Base-by-base conservation (phyloP, 2,113 vertebrate species). In the Cricetomys ansorgei region DNA sequence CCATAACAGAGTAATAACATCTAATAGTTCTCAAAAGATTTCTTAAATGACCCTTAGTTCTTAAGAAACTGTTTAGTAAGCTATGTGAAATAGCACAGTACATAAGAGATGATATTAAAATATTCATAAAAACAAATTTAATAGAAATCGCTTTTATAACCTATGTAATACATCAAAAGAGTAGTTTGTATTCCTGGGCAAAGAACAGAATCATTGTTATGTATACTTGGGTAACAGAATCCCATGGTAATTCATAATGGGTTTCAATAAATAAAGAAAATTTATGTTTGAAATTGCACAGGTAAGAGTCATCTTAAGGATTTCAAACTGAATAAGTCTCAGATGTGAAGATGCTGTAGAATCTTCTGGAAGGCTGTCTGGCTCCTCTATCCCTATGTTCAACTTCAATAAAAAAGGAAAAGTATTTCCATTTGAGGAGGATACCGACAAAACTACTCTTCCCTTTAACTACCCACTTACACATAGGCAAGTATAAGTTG, bases 1-100 rank as follows among this genome's bases (percentile, higher is more conserved):
- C 86, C 96, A 94, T 77, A 91, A 88, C 80, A 96, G 65, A 91
- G 75, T 77, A 91, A 95, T 97, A 95, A 96, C 43, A 69, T 89
- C 93, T 95, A 96, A 94, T 91, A 59, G 76, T 48, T 75, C 94
- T 89, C 95, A n/a, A 83, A 96, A 84, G 97, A 94, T 67, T 96
- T 86, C 65, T 16, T 76, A 73, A 76, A 77, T 90, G 83, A 64
- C 9, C 85, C 85, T 81, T 40, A 80, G 48, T 94, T 95, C 88
- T 85, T 73, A 80, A 65, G 79, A 89, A 97, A 95, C 65, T 96
- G 91, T 94, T 95, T 86, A 83, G 81, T 92, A 95, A 96, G 72
- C 92, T 95, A 92, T 81, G n/a, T 69, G 43, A 97, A 97, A 86
- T 48, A 59, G 7, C 91, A 94, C 13, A 86, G 62, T 75, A 77